Evolutionary conservation across 2,888 invertebrate genomes (phyloP).

Genomic region (Baccha elongata): DNA sequence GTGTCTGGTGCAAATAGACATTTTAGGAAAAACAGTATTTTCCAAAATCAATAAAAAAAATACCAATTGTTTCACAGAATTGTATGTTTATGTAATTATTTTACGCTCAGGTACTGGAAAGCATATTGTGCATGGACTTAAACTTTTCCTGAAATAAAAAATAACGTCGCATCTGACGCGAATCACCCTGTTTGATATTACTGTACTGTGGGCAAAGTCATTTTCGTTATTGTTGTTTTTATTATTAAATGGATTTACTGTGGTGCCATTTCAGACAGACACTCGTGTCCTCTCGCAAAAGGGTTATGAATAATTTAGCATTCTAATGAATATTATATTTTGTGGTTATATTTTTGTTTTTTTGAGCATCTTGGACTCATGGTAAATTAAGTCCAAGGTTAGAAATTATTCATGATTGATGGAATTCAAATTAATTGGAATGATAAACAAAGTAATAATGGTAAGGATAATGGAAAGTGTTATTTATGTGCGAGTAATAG

Average conservation of each 20-base stretch:
- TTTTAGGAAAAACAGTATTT: too few species aligned
- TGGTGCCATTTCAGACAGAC: too few species aligned
- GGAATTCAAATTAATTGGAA: slow-evolving; percentile 35
- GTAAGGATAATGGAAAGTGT: background rate
- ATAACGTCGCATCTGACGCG: too few species aligned
- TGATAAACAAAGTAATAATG: slow-evolving; percentile 12
- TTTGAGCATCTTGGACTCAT: background rate
- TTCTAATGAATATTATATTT: background rate
- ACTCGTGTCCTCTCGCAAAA: background rate
- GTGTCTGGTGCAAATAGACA: too few species aligned
- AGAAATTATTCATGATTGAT: slow-evolving; percentile 21
- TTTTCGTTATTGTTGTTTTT: slow-evolving; percentile 32
- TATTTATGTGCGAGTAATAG: background rate
- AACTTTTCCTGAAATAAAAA: too few species aligned
- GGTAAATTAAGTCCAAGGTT: background rate
- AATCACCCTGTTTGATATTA: slow-evolving; percentile 15
- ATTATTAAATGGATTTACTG: slow-evolving; percentile 13
- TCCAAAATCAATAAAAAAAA: too few species aligned
- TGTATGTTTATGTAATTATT: too few species aligned
- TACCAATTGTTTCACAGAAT: too few species aligned
- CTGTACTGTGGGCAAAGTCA: slow-evolving; percentile 1
- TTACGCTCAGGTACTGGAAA: too few species aligned
- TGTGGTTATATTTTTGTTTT: background rate
- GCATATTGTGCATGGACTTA: too few species aligned
- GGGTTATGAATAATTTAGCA: slow-evolving; percentile 52